Conservation (phyloP, 2,113 vertebrate genomes). For the Chlorocebus sabaeus region DNA sequence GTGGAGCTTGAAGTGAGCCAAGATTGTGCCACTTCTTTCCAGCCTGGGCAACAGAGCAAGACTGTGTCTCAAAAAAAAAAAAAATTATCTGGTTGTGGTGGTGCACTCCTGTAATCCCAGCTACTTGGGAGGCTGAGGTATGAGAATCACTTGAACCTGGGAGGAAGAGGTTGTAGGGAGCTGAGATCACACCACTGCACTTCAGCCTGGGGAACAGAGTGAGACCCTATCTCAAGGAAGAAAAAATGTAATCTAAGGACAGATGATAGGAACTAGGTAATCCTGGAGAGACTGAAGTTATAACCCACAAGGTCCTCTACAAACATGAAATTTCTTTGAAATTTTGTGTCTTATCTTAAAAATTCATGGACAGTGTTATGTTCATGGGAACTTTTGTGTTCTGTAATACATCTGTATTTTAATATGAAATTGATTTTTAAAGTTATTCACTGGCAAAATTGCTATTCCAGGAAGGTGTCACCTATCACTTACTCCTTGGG, state of each 20-base stretch:
- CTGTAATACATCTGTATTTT: neutral
- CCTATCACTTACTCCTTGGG: neutral
- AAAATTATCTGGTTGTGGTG: too few species aligned
- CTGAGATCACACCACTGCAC: too few species aligned
- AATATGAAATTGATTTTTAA: neutral
- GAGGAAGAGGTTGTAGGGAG: too few species aligned
- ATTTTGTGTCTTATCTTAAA: neutral
- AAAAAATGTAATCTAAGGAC: neutral
- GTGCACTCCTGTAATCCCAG: too few species aligned
- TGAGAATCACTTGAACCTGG: too few species aligned
- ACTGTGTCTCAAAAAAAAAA: too few species aligned
- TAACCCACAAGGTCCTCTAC: neutral
- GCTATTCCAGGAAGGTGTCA: neutral
- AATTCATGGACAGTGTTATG: neutral
- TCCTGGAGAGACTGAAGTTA: neutral
- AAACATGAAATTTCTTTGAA: neutral
- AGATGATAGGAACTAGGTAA: neutral
- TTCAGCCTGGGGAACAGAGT: too few species aligned
- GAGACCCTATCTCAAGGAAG: too few species aligned
- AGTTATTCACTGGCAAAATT: neutral
- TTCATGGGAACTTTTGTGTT: neutral
- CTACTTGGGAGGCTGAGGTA: too few species aligned
- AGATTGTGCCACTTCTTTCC: too few species aligned
- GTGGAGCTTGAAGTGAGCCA: too few species aligned
- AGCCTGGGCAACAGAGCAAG: too few species aligned